phyloP scores from a whole-genome alignment of 2,888 invertebrate genomes.

The Sthenelais limicola region DNA sequence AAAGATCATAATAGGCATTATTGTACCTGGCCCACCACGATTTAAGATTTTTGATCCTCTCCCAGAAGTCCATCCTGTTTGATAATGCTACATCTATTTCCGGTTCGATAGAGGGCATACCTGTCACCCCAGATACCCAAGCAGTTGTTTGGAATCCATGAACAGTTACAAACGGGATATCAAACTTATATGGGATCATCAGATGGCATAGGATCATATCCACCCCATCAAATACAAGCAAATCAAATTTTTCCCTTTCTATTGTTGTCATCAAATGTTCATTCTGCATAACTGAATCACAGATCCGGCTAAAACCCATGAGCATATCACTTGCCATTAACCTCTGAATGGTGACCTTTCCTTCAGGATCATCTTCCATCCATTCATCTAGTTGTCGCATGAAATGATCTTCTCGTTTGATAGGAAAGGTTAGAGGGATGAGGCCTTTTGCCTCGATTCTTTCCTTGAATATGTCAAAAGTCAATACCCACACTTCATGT shows the following conservation, averaged over 20 bases:
- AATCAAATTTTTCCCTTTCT: constrained; percentile 7
- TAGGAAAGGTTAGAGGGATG: not conserved
- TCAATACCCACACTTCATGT: constrained; percentile 4
- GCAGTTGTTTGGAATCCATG: constrained; percentile 1
- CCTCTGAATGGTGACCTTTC: not conserved
- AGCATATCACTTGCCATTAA: not conserved
- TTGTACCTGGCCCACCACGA: not conserved
- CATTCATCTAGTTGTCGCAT: not conserved
- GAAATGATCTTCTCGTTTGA: not conserved
- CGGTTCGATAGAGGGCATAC: constrained; percentile 38
- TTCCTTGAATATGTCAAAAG: not conserved
- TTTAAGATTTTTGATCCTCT: constrained; percentile 19
- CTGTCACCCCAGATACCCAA: constrained; percentile 32
- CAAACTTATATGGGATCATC: constrained; percentile 36
- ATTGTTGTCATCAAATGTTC: constrained; percentile 9
- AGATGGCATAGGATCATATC: constrained; percentile 1
- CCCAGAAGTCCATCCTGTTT: constrained; percentile 28
- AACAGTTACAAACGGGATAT: constrained; percentile 31
- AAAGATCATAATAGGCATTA: not conserved
- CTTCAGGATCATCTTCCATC: not conserved
- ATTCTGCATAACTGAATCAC: not conserved
- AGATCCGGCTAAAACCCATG: not conserved
- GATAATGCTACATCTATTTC: not conserved
- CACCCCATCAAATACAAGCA: not conserved
- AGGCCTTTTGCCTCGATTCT: not conserved